Percentiles rank a stretch among this genome's conserved stretches.
Evolutionary conservation across 2,888 invertebrate species (phyloP).

Genomic region (Isotomurus palustris): DNA sequence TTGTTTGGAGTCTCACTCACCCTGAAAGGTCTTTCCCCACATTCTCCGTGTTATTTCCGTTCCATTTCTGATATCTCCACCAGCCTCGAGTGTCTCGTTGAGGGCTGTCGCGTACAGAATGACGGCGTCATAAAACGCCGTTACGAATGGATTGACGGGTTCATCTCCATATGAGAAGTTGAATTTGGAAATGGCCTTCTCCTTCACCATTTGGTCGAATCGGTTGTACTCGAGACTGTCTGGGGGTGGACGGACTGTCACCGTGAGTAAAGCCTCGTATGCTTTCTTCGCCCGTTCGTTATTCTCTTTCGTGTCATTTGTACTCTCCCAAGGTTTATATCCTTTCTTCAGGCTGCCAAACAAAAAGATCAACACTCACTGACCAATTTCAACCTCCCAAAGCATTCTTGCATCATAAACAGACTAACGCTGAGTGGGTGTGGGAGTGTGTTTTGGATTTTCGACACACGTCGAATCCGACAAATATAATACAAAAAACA

Average conservation of each 20-base stretch:
- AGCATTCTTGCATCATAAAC: too few relatives aligned
- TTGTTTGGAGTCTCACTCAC: too few relatives aligned
- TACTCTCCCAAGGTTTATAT: slow-evolving; percentile 80
- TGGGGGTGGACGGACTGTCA: slow-evolving; percentile 73
- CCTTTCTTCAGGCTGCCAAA: slow-evolving; percentile 57
- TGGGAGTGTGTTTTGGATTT: too few relatives aligned
- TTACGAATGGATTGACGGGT: slow-evolving; percentile 85
- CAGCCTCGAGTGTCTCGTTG: slow-evolving; percentile 69
- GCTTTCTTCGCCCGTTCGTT: slow-evolving; percentile 80
- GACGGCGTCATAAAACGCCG: slow-evolving; percentile 94
- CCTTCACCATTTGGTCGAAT: slow-evolving; percentile 66
- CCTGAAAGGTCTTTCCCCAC: slow-evolving; percentile 81
- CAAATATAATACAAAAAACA: too few relatives aligned
- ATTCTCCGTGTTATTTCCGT: slow-evolving; percentile 75
- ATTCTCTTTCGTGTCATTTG: slow-evolving; percentile 69
- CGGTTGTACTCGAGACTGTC: slow-evolving; percentile 68
- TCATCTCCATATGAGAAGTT: slow-evolving; percentile 57
- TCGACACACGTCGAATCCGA: too few relatives aligned
- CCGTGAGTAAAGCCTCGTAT: slow-evolving; percentile 79
- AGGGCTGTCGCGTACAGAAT: slow-evolving; percentile 86
- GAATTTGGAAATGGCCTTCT: slow-evolving; percentile 48
- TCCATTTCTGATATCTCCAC: slow-evolving; percentile 64
- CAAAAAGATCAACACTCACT: too few relatives aligned
- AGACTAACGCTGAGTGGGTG: too few relatives aligned
- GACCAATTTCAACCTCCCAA: too few relatives aligned